Evolutionary conservation across 2,888 invertebrate genomes (phyloP).

Genomic region (Chirona hameri): DNA sequence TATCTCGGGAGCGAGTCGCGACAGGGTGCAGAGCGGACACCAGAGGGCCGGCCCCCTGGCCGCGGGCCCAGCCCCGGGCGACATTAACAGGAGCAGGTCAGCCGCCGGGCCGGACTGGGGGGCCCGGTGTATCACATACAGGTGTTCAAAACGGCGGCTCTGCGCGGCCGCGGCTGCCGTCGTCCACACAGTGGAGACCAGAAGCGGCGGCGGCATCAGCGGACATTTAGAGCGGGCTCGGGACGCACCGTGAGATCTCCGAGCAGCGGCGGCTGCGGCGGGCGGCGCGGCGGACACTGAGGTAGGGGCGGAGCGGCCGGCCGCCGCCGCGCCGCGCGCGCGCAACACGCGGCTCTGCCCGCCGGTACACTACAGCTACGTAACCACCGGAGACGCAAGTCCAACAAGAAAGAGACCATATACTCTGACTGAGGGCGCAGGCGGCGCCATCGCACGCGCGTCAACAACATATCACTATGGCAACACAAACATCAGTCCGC

Average conservation of each 20-base stretch:
- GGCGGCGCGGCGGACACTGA: background rate
- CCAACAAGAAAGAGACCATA: conserved; percentile 13
- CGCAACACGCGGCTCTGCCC: background rate
- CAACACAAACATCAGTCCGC: conserved; percentile 4
- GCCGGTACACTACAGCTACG: background rate
- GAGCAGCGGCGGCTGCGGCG: background rate
- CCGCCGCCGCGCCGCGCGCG: background rate
- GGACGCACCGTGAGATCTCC: background rate
- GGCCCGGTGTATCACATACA: too few relatives aligned
- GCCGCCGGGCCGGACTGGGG: background rate
- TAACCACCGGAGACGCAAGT: background rate
- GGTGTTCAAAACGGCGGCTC: too few relatives aligned
- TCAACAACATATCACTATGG: conserved; percentile 26
- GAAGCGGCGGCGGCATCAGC: background rate
- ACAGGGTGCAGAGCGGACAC: background rate
- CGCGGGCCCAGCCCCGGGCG: too few relatives aligned
- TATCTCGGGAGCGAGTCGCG: background rate
- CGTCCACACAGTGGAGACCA: background rate
- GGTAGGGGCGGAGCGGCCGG: background rate
- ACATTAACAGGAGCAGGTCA: background rate
- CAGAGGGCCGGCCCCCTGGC: too few relatives aligned
- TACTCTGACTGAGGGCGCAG: conserved; percentile 3
- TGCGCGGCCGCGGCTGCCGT: too few relatives aligned
- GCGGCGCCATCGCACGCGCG: background rate
- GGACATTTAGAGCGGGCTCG: background rate